Evolutionary conservation across 1,140 invertebrate genomes (phyloP).

Genomic region (Calycopis cecrops): DNA sequence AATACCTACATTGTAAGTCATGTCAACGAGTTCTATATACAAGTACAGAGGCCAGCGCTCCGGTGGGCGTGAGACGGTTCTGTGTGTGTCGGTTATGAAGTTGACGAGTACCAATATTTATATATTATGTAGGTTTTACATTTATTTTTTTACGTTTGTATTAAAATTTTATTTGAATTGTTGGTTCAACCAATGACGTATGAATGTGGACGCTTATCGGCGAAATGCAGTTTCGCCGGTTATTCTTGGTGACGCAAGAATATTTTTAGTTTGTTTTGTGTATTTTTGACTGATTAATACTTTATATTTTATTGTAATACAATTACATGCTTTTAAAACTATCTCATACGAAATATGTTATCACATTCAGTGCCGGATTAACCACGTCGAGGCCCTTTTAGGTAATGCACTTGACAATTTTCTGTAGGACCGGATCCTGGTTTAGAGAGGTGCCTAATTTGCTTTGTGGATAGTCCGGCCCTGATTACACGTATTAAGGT

Average conservation of each 20-base stretch:
- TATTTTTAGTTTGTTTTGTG: constrained; percentile 22
- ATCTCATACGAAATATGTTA: too few species aligned
- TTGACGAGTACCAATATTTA: neutral
- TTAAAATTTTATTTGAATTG: neutral
- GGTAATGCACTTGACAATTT: too few species aligned
- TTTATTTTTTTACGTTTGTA: constrained; percentile 11
- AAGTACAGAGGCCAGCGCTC: neutral
- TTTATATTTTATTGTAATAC: neutral
- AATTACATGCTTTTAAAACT: too few species aligned
- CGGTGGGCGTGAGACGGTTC: too few species aligned
- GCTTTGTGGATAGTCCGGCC: too few species aligned
- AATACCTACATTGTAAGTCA: too few species aligned
- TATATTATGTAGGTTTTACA: neutral
- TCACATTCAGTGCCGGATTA: too few species aligned
- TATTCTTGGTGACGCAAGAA: constrained; percentile 33
- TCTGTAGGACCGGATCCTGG: too few species aligned
- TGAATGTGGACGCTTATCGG: neutral
- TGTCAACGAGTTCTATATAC: too few species aligned
- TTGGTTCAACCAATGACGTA: constrained; percentile 1
- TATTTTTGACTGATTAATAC: neutral
- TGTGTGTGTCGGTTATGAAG: neutral
- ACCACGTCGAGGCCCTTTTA: too few species aligned
- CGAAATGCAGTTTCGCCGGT: constrained; percentile 12
- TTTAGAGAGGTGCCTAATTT: too few species aligned
- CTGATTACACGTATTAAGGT: too few species aligned